These are phyloP conservation scores for Isichthys henryi DNA, from an alignment of 2,113 vertebrate genomes.

Conservation along the genomic window DNA sequence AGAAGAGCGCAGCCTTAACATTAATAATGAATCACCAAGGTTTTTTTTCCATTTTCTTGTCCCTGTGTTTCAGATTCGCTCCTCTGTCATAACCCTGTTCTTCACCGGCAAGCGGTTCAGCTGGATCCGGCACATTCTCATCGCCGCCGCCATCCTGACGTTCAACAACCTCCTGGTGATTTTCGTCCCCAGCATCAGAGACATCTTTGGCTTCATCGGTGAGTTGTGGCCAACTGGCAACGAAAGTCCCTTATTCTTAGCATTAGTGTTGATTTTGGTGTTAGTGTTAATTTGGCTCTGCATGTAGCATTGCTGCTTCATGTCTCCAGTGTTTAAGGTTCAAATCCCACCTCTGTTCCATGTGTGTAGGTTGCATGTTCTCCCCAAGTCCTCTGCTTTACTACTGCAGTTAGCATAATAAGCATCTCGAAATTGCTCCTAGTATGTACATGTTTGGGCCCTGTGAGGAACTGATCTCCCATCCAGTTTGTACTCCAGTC, in stretches of 20 bases:
- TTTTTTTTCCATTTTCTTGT: neutral
- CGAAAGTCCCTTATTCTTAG: neutral
- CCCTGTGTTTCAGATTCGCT: slow-evolving; percentile 70
- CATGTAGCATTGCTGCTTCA: neutral
- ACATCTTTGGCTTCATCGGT: slow-evolving; percentile 99
- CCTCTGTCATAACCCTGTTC: slow-evolving; percentile 76
- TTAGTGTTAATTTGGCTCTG: neutral
- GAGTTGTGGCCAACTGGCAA: slow-evolving; percentile 32
- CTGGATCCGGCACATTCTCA: slow-evolving; percentile 82
- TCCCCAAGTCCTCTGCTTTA: neutral
- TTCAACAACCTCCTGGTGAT: slow-evolving; percentile 89
- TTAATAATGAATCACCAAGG: neutral
- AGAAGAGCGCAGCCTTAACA: neutral
- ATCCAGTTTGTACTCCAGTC: neutral
- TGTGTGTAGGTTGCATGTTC: neutral
- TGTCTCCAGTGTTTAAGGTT: neutral
- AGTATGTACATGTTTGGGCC: neutral
- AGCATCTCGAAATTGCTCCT: neutral
- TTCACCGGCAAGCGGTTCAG: slow-evolving; percentile 87
- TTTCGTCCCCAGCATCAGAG: slow-evolving; percentile 90
- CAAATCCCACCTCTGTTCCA: neutral
- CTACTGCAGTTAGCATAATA: neutral
- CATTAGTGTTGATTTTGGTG: neutral
- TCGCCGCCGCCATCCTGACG: slow-evolving; percentile 70
- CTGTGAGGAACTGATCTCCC: neutral